A percentile compares a stretch with the other conserved stretches of the same genome.
Conservation (phyloP, 2,888 invertebrate genomes). For the Bhutanitis thaidina region DNA sequence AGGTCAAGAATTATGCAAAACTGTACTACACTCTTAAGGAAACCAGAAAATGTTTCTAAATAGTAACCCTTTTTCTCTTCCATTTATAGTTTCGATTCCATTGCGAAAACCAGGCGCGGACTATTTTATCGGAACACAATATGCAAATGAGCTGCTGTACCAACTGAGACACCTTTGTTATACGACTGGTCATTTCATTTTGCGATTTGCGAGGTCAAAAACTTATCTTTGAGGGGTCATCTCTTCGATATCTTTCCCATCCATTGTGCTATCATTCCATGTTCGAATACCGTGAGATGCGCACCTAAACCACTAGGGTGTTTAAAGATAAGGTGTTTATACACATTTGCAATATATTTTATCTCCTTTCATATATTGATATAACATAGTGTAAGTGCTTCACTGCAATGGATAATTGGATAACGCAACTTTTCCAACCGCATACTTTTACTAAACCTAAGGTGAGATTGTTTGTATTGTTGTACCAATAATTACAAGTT, state of each 20-base stretch:
- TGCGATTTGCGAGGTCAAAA: slow-evolving; percentile 62
- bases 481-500: no score
- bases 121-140: slow-evolving; percentile 26
- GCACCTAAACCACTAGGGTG: slow-evolving; percentile 37
- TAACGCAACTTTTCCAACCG: slow-evolving; percentile 69
- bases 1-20: no score
- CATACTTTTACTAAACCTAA: slow-evolving; percentile 58
- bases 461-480: slow-evolving; percentile 39
- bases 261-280: slow-evolving; percentile 55
- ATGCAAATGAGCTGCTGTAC: slow-evolving; percentile 60
- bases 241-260: slow-evolving; percentile 61
- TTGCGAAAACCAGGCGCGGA: not conserved
- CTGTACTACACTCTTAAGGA: no score
- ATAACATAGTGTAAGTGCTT: slow-evolving; percentile 8
- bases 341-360: not conserved
- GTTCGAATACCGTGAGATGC: slow-evolving; percentile 56
- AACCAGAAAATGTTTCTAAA: not conserved
- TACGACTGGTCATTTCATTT: slow-evolving; percentile 61
- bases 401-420: slow-evolving; percentile 69
- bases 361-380: not conserved
- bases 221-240: slow-evolving; percentile 57
- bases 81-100: not conserved
- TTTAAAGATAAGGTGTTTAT: no score
- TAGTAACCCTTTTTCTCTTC: not conserved
- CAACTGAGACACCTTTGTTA: slow-evolving; percentile 43